Conservation (phyloP, 2,888 invertebrate genomes). For the Halictus quadricinctus region DNA sequence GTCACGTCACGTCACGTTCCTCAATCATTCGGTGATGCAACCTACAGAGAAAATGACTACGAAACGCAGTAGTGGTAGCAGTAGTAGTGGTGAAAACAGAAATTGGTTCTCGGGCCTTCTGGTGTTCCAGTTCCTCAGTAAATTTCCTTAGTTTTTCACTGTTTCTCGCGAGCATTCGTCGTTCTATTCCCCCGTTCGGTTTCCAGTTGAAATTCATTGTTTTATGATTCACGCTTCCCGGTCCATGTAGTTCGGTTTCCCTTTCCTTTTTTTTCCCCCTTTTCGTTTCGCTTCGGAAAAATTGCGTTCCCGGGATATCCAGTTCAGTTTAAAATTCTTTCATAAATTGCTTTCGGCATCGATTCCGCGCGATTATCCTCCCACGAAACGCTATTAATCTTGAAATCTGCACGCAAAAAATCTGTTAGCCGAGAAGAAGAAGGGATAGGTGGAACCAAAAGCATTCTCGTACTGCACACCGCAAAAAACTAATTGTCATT, state of each 20-base stretch:
- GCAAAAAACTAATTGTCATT: background rate
- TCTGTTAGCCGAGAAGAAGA: background rate
- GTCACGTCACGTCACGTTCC: background rate
- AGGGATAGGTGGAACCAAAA: slow-evolving; percentile 22
- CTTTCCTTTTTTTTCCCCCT: background rate
- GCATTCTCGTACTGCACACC: background rate
- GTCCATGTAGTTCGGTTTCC: background rate
- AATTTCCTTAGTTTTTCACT: slow-evolving; percentile 36
- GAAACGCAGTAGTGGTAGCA: slow-evolving; percentile 31
- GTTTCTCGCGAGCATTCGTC: background rate
- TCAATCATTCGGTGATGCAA: slow-evolving; percentile 28
- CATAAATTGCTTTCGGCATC: background rate
- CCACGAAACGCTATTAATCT: background rate
- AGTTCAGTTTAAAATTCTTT: background rate
- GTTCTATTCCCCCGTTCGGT: slow-evolving; percentile 3
- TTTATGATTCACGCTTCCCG: background rate
- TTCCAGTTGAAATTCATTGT: background rate
- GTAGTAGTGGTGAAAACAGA: slow-evolving; percentile 37
- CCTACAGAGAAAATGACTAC: slow-evolving; percentile 25
- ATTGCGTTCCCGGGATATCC: background rate
- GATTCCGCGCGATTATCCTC: background rate
- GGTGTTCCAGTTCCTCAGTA: slow-evolving; percentile 67
- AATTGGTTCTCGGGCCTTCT: slow-evolving; percentile 67
- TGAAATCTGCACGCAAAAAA: slow-evolving; percentile 23
- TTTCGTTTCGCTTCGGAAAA: background rate